phyloP scores from a whole-genome alignment of 2,888 invertebrate genomes.

The Plagiodera versicolora region DNA sequence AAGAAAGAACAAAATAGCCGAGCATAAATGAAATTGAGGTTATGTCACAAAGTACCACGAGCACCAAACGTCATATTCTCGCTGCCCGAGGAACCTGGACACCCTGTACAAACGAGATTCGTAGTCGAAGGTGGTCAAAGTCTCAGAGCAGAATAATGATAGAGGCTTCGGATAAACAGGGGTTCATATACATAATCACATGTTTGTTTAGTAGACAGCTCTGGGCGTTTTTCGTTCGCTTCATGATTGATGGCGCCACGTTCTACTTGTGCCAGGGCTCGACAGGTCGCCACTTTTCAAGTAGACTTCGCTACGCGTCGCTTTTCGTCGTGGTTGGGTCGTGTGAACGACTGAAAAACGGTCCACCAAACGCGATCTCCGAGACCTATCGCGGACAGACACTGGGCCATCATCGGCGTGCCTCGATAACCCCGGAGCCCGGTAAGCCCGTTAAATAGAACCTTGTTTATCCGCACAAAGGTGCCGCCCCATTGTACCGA shows the following conservation, averaged over 20 bases:
- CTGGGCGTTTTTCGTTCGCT: constrained; percentile 54
- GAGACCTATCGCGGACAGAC: no score
- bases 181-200: constrained; percentile 58
- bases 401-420: no score
- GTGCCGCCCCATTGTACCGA: constrained; percentile 42
- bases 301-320: no score
- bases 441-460: constrained; percentile 42
- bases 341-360: no score
- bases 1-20: no score
- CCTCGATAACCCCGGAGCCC: constrained; percentile 16
- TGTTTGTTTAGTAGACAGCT: constrained; percentile 58
- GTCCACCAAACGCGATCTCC: no score
- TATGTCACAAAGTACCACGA: no score
- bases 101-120: not conserved
- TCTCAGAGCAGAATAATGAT: constrained; percentile 47
- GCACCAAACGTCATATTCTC: not conserved
- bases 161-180: constrained; percentile 54
- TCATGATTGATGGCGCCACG: constrained; percentile 56
- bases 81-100: no score
- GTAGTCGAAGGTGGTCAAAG: constrained; percentile 40
- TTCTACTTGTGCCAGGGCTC: constrained; percentile 40
- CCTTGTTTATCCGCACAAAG: constrained; percentile 42
- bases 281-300: not conserved
- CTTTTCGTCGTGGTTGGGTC: no score
- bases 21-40: no score